Base-by-base conservation (phyloP, 2,797 vertebrate genomes). In the Chiroxiphia lanceolata region DNA sequence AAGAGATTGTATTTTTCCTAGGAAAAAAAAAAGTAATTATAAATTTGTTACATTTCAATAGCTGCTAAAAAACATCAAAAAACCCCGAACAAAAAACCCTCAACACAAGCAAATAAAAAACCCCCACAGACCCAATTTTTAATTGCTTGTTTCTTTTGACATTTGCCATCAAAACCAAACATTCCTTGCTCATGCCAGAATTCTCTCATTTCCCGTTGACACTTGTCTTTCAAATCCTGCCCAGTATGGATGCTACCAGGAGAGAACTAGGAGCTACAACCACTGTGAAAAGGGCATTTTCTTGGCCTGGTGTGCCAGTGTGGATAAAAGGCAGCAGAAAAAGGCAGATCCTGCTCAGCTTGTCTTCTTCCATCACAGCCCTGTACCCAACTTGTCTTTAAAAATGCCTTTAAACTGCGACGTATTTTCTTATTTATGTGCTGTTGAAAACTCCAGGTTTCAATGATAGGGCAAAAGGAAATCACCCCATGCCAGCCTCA, bases 401-500 rank as follows among this genome's bases (percentile, higher is more conserved):
- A 74, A 85, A 93, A 65, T n/a, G 21, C 47, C 56, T 83, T 92
- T 50, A 50, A 26, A 53, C 9, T 63, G 14, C 11, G 63, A 25
- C 26, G 2, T 12, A 4, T 76, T 72, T 45, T 53, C 29, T 60
- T 65, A 5, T 38, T n/a, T 33, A 17, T 11, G 50, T 76, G 48
- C 45, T 70, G 21, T 36, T 40, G 72, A 65, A 63, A 81, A 34
- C 23, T 19, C 25, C 3, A 1, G 4, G 3, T 21, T 36, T 1
- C 57, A 36, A 13, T 5, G 26, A 20, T 2, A 15, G 40, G 77
- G 27, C 27, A 61, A 54, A 5, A 57, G 13, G 44, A 16, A n/a
- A 27, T 11, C 2, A 3, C 38, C 29, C 22, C n/a, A 26, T 23
- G 11, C 21, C 1, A 0, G 25, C 77, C 17, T 38, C 1, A 0